Evolutionary conservation across 2,888 invertebrate genomes (phyloP), one percentile per base, ranked within the genome.

Genomic region (Rhingia rostrata): DNA sequence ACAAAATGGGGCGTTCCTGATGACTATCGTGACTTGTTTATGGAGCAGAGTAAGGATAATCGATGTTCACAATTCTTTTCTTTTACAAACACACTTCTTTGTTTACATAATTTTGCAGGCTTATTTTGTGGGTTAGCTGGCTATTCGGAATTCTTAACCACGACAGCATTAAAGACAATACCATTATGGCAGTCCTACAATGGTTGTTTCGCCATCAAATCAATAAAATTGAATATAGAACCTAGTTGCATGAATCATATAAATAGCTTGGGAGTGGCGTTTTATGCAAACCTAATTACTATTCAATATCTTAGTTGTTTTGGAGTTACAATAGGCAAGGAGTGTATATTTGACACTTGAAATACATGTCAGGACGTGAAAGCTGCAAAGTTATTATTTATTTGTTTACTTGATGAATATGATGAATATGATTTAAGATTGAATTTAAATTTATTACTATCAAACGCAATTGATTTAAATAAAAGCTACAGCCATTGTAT

Each of bases 11-110:
- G 88, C 33, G 85, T 89, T 77, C 89, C 90, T n/a, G 81, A 87
- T 67, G 73, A 81, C 35, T 90, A 90, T 79, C 87, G 87, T 49
- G 90, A 91, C 86, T 88, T 90, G 39, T 90, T 89, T 87, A 86
- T 90, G 75, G 91, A 90, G 75, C 90, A 90, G 86, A 88, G 90
- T 90, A 72, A 87, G 88, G 78, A 32, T 33, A 60, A 67, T 35
- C 2, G n/a, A 35, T 51, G 63, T 67, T 51, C 32, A n/a, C 0
- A 64, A n/a, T 61, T 9, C n/a, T 1, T 6, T 12, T 12, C 22
- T n/a, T 45, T 10, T 54, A 43, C 10, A 9, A 10, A 3, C 2
- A 6, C 6, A 43, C 6, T 35, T n/a, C 14, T 22, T 14, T 12
- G 9, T 4, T 7, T 12, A 39, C 6, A 12, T 49, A 39, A 0